These are phyloP conservation scores for Dyspetes luteomarginatus DNA, from an alignment of 2,888 invertebrate genomes.

Conservation along the genomic window DNA sequence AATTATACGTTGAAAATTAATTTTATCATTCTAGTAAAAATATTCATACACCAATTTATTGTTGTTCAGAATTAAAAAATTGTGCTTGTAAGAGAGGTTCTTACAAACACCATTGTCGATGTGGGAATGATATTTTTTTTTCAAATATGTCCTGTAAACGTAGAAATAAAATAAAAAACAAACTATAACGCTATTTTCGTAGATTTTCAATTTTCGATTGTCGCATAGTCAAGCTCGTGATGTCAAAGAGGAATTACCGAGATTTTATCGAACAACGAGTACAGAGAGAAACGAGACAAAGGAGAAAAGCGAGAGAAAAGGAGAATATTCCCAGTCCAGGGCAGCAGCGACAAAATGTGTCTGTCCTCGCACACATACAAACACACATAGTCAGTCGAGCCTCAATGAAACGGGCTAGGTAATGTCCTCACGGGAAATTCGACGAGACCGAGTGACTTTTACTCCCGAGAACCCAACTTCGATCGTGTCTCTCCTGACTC, in stretches of 20 bases:
- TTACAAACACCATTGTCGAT: too few species aligned
- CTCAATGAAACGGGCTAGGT: conserved; percentile 51
- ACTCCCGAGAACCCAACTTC: conserved; percentile 27
- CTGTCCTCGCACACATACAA: neutral
- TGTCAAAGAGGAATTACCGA: conserved; percentile 30
- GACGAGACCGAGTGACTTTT: conserved; percentile 61
- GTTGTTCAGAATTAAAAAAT: too few species aligned
- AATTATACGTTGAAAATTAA: too few species aligned
- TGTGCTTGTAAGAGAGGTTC: too few species aligned
- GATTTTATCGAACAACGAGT: conserved; percentile 33
- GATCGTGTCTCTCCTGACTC: conserved; percentile 35
- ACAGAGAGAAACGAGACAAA: neutral
- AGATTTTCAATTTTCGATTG: neutral
- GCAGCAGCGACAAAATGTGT: conserved; percentile 43
- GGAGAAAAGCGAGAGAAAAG: conserved; percentile 14
- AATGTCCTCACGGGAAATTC: conserved; percentile 65
- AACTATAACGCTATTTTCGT: conserved; percentile 29
- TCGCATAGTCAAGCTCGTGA: neutral
- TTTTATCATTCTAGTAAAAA: too few species aligned
- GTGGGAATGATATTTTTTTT: too few species aligned
- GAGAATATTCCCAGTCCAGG: conserved; percentile 20
- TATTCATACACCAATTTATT: too few species aligned
- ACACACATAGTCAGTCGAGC: neutral
- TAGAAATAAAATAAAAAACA: too few species aligned
- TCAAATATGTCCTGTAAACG: too few species aligned